Evolutionary conservation across 1,140 invertebrate genomes (phyloP).

Genomic region (Eulimnadia texana): DNA sequence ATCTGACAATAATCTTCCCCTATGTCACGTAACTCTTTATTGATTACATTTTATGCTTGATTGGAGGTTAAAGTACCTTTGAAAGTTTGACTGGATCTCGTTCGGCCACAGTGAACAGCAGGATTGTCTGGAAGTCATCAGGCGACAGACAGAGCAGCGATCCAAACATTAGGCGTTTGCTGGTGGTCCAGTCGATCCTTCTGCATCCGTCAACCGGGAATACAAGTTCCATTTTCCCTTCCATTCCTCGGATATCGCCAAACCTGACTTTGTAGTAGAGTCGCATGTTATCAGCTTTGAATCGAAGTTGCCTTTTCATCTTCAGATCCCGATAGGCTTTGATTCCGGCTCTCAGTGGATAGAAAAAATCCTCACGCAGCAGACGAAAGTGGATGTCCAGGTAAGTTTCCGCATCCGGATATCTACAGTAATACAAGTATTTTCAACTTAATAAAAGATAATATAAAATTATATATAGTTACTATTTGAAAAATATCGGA

Average conservation of each 20-base stretch:
- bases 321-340: slow-evolving; percentile 20
- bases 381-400: slow-evolving; percentile 40
- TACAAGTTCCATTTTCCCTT: not conserved
- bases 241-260: not conserved
- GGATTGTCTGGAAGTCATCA: slow-evolving; percentile 47
- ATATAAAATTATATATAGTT: not conserved
- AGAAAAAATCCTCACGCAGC: slow-evolving; percentile 46
- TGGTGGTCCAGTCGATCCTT: slow-evolving; percentile 26
- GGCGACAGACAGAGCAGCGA: slow-evolving; percentile 52
- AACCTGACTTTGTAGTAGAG: slow-evolving; percentile 15
- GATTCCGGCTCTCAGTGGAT: slow-evolving; percentile 40
- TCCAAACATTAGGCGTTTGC: slow-evolving; percentile 50
- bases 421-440: slow-evolving; percentile 19
- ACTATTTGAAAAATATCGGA: not conserved
- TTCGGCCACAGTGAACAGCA: slow-evolving; percentile 48
- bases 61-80: not conserved
- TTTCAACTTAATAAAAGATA: not conserved
- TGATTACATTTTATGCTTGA: not conserved
- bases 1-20: slow-evolving; percentile 5
- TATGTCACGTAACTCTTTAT: not conserved
- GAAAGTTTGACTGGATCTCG: slow-evolving; percentile 31
- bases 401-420: slow-evolving; percentile 33
- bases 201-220: slow-evolving; percentile 12
- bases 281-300: slow-evolving; percentile 12
- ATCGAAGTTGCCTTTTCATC: not conserved